These are phyloP conservation scores for Encarsia formosa DNA, from an alignment of 2,888 invertebrate genomes.

Conservation along the genomic window DNA sequence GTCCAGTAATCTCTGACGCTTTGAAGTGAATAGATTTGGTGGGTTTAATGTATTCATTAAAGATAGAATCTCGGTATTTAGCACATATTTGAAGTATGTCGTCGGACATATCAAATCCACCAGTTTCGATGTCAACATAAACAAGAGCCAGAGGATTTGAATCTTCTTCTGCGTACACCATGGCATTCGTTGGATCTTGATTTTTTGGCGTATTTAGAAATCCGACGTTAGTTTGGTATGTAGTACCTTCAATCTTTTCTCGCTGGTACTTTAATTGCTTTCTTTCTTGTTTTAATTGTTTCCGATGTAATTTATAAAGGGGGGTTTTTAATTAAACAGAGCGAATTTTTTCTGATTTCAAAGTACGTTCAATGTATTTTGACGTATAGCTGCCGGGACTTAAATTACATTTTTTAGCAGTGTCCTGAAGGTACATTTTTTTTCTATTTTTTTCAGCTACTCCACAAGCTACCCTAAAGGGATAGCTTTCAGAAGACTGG, in stretches of 20 bases:
- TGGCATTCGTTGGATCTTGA: neutral
- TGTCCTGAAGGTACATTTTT: conserved; percentile 21
- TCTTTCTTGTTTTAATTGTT: conserved; percentile 11
- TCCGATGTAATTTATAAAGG: neutral
- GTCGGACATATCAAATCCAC: conserved; percentile 20
- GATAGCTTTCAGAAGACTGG: conserved; percentile 2
- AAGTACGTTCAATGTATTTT: conserved; percentile 2
- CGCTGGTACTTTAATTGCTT: conserved; percentile 21
- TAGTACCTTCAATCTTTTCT: conserved; percentile 18
- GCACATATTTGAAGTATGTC: conserved; percentile 25
- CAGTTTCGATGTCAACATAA: conserved; percentile 26
- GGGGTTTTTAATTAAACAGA: neutral
- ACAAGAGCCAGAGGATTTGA: conserved; percentile 2
- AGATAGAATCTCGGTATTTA: conserved; percentile 16
- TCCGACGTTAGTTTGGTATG: conserved; percentile 22
- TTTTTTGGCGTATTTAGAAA: neutral
- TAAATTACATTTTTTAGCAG: neutral
- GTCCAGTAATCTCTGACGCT: conserved; percentile 20
- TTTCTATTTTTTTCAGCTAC: conserved; percentile 18
- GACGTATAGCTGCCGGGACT: conserved; percentile 3
- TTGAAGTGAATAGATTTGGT: conserved; percentile 18
- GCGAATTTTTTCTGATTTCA: conserved; percentile 8
- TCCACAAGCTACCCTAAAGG: conserved; percentile 10
- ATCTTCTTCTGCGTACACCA: conserved; percentile 1
- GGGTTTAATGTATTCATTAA: conserved; percentile 22